These are phyloP conservation scores for Catotricha subobsoleta DNA, from an alignment of 2,888 invertebrate genomes.

Conservation along the genomic window DNA sequence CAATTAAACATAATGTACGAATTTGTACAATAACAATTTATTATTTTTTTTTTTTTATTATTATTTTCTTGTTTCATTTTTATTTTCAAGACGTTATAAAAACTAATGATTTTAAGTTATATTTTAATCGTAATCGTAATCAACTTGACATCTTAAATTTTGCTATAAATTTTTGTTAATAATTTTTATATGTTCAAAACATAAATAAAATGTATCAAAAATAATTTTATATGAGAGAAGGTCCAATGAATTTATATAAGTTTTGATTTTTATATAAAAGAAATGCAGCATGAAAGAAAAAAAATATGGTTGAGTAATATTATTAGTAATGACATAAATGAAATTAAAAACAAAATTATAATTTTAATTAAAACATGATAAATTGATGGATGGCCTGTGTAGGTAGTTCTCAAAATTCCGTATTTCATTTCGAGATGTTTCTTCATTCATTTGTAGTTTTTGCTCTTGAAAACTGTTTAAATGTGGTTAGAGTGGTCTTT, in stretches of 20 bases:
- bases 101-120: no score
- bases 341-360: not conserved
- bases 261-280: no score
- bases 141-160: constrained; percentile 15
- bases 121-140: constrained; percentile 15
- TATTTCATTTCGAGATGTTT: not conserved
- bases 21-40: no score
- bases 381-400: not conserved
- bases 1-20: no score
- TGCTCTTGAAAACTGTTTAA: not conserved
- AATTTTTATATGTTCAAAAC: not conserved
- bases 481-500: no score
- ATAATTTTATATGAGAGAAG: no score
- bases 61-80: no score
- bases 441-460: not conserved
- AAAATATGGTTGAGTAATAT: not conserved
- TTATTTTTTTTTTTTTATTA: no score
- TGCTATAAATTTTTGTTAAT: constrained; percentile 10
- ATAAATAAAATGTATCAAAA: no score
- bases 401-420: not conserved
- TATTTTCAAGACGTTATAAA: no score
- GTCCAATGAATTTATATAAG: no score
- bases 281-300: constrained; percentile 4
- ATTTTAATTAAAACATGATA: not conserved
- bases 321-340: not conserved